These are phyloP conservation scores for Zeus faber DNA, from an alignment of 2,113 vertebrate genomes.

Conservation along the genomic window DNA sequence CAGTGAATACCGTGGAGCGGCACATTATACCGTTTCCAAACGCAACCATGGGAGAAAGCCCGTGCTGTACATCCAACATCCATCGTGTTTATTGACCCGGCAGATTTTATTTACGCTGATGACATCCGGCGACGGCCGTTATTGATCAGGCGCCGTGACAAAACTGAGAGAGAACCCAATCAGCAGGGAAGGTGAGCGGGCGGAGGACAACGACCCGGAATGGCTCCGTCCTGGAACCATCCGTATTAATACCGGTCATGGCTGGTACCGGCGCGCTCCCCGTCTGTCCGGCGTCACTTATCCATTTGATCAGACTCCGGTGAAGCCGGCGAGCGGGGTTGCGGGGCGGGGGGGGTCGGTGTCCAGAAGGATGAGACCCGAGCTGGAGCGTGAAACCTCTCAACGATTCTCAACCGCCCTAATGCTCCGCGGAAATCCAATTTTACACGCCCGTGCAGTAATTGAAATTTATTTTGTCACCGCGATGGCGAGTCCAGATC, in stretches of 20 bases:
- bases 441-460: constrained; percentile 71
- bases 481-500: constrained; percentile 40
- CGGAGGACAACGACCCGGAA: constrained; percentile 47
- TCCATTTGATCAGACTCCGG: constrained; percentile 70
- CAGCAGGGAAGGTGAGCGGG: constrained; percentile 42
- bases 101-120: constrained; percentile 43
- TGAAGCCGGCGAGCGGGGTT: constrained; percentile 27
- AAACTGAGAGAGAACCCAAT: constrained; percentile 28
- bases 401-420: constrained; percentile 57
- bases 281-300: constrained; percentile 68
- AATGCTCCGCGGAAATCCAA: constrained; percentile 71
- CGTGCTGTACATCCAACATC: not conserved
- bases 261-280: too few relatives aligned
- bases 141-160: constrained; percentile 37
- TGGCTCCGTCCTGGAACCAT: constrained; percentile 61
- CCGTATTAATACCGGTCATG: constrained; percentile 57
- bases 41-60: too few relatives aligned
- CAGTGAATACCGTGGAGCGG: too few relatives aligned
- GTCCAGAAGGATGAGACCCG: constrained; percentile 50
- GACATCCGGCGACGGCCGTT: constrained; percentile 23
- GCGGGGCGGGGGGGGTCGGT: too few relatives aligned
- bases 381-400: constrained; percentile 51
- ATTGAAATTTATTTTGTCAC: constrained; percentile 76
- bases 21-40: too few relatives aligned
- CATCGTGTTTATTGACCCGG: constrained; percentile 34